Conservation (phyloP, 1,140 invertebrate genomes). For the Cepaea nemoralis region DNA sequence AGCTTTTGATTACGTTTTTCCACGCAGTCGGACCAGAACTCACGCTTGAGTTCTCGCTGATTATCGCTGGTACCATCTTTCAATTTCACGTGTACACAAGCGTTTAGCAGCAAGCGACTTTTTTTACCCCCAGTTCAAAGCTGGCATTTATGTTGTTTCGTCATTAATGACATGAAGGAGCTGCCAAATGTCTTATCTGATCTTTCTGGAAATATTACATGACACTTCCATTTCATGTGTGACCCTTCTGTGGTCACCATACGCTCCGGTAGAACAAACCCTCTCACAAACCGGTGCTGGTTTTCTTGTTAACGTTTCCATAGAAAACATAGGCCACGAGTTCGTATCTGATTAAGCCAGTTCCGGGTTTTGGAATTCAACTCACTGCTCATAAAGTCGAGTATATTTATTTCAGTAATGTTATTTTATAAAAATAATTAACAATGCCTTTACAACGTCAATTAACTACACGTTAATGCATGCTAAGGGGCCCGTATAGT, state of each 20-base stretch:
- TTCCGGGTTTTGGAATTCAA: neutral
- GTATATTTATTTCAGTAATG: too few species aligned
- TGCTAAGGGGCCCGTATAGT: neutral
- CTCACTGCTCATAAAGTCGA: neutral
- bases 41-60: neutral
- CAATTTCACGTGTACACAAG: neutral
- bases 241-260: neutral
- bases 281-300: neutral
- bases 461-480: neutral
- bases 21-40: neutral
- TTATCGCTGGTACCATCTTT: neutral
- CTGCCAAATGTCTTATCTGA: neutral
- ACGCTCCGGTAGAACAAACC: neutral
- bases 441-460: too few species aligned
- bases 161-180: neutral
- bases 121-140: slow-evolving; percentile 6
- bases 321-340: neutral
- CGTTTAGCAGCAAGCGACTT: neutral
- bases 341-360: neutral
- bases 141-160: neutral
- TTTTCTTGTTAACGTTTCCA: neutral
- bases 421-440: too few species aligned
- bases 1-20: neutral
- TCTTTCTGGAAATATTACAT: neutral
- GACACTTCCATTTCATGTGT: neutral